These are phyloP conservation scores for Prionailurus bengalensis DNA, from an alignment of 2,113 vertebrate genomes.

Conservation along the genomic window DNA sequence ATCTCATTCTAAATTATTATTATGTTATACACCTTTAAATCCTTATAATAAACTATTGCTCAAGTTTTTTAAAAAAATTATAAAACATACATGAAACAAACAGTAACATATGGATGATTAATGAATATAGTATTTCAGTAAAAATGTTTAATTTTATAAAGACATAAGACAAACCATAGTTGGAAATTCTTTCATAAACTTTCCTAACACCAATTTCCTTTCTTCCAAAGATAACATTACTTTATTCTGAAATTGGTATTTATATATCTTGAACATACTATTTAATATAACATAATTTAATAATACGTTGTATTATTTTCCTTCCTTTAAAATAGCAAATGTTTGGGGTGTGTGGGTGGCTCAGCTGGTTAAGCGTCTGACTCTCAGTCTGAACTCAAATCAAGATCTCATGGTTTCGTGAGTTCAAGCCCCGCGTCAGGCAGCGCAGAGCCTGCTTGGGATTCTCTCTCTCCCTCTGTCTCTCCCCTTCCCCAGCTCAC, in stretches of 20 bases:
- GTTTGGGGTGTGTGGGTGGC: no score
- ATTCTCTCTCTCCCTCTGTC: no score
- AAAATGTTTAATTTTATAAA: neutral
- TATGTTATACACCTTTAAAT: neutral
- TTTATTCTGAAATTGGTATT: neutral
- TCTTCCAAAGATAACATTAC: neutral
- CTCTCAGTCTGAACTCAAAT: no score
- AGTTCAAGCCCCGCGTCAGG: no score
- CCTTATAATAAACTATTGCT: neutral
- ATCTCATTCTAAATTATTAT: neutral
- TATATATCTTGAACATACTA: neutral
- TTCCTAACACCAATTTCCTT: neutral
- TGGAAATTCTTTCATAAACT: neutral
- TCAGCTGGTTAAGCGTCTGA: no score
- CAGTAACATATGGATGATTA: neutral
- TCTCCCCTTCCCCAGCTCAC: no score
- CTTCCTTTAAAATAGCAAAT: neutral
- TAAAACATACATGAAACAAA: neutral
- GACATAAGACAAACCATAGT: neutral
- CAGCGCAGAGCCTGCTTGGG: no score
- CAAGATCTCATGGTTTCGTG: no score
- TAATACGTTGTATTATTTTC: neutral
- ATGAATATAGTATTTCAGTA: neutral
- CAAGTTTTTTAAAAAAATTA: neutral
- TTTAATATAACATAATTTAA: neutral